Base-by-base conservation (phyloP, 2,888 invertebrate genomes). In the Thecocarcelia acutangulata region DNA sequence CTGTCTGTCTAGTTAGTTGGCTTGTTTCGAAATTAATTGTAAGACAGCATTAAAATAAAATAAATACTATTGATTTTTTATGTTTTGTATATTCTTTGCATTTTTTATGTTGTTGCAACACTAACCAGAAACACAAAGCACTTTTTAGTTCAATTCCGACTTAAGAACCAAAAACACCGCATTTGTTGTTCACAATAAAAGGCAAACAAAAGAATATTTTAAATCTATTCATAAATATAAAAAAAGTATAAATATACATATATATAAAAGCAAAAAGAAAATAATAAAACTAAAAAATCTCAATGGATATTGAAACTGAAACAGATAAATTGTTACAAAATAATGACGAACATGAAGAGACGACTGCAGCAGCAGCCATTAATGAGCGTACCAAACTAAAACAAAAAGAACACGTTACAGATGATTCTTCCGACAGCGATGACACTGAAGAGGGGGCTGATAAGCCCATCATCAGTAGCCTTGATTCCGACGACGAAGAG, bases 141-240 rank as follows among this genome's bases (percentile, higher is more conserved):
- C 73, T 59, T 80, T 78, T 82, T 70, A 82, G 82, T 82, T 75
- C 78, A 78, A 82, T 78, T 82, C 82, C 74, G 78, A 75, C 82
- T 82, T 78, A 64, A 64, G 64, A 82, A 66, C 78, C 48, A 66
- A 70, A 78, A 66, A 78, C 70, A 78, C 54, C 72, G 21, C 40
- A 54, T 61, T 37, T 66, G 21, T 50, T 61, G 13, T 56, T 33
- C 28, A 42, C 19, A 56, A 50, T 50, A 77, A 70, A 56, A 68
- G 61, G 3, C 46, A 50, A 63, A 64, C 63, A 66, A 72, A 24
- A 59, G 37, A 46, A 58, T 46, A 78, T 44, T 46, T 40, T 64
- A 59, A 48, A 52, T 44, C 19, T 44, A 54, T 69, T 69, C 33
- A 52, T 76, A 17, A n/a, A 58, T 3, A 54, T 50, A 58, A 66